Evolutionary conservation across 2,113 vertebrate species (phyloP).

Genomic region (Otis tarda): DNA sequence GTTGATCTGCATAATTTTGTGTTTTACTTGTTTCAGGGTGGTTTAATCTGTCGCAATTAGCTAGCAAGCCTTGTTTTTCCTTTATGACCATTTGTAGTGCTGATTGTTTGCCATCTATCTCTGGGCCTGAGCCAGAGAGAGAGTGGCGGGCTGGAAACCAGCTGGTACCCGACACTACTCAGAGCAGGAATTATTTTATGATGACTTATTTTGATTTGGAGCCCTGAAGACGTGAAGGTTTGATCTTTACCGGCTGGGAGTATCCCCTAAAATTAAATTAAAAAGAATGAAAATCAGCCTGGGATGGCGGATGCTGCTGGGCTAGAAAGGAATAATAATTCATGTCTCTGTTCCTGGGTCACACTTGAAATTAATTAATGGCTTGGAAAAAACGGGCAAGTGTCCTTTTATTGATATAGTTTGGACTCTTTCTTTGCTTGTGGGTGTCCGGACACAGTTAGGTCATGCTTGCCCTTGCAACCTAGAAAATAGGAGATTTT

Average conservation of each 20-base stretch:
- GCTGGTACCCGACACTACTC: neutral
- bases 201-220: neutral
- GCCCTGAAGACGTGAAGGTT: neutral
- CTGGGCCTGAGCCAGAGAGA: neutral
- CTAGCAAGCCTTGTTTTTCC: neutral
- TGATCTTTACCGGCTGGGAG: neutral
- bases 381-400: neutral
- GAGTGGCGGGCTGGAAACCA: neutral
- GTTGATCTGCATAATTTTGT: neutral
- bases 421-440: neutral
- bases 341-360: neutral
- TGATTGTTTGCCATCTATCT: neutral
- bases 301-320: neutral
- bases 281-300: neutral
- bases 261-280: neutral
- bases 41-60: neutral
- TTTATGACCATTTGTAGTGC: neutral
- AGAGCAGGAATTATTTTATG: neutral
- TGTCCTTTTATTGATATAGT: neutral
- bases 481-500: neutral
- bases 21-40: neutral
- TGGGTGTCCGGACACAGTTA: neutral
- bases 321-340: neutral
- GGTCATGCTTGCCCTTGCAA: neutral
- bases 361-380: constrained; percentile 25